These are phyloP conservation scores for Isurus oxyrinchus DNA, from an alignment of 2,113 vertebrate genomes.

Conservation along the genomic window DNA sequence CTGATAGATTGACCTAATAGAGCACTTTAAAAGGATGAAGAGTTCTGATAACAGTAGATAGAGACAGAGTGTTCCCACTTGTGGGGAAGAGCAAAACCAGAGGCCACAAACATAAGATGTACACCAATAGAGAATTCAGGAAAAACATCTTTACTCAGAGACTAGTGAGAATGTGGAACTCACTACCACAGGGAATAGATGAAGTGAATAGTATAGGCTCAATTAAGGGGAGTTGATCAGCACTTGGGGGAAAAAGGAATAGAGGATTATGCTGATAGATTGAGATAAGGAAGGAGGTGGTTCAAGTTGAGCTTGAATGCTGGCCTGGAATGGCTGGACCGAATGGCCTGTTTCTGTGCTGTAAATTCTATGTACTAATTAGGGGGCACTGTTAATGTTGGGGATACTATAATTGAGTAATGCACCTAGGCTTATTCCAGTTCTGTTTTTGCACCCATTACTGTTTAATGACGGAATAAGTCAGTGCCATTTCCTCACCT, in stretches of 20 bases:
- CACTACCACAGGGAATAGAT: not conserved
- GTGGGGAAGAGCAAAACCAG: not conserved
- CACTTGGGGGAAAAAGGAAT: not conserved
- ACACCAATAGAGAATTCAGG: not conserved
- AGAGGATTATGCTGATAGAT: not conserved
- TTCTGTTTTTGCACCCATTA: not conserved
- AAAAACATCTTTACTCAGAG: not conserved
- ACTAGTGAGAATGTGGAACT: not conserved
- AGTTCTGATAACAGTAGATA: not conserved
- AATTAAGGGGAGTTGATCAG: too few relatives aligned
- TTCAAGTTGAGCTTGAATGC: not conserved
- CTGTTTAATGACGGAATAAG: not conserved
- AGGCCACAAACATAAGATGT: not conserved
- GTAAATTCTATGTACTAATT: not conserved
- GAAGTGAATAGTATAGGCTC: not conserved
- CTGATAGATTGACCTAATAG: not conserved
- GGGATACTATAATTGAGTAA: not conserved
- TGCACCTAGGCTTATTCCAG: too few relatives aligned
- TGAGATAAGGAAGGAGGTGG: not conserved
- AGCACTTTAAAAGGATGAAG: not conserved
- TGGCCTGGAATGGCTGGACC: not conserved
- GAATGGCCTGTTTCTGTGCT: not conserved
- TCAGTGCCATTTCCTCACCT: constrained; percentile 57
- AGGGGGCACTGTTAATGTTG: not conserved
- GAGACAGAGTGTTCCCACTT: not conserved